Evolutionary conservation across 2,888 invertebrate species (phyloP), one percentile per base, ranked within the genome.

Genomic region (Cistogaster globosa): DNA sequence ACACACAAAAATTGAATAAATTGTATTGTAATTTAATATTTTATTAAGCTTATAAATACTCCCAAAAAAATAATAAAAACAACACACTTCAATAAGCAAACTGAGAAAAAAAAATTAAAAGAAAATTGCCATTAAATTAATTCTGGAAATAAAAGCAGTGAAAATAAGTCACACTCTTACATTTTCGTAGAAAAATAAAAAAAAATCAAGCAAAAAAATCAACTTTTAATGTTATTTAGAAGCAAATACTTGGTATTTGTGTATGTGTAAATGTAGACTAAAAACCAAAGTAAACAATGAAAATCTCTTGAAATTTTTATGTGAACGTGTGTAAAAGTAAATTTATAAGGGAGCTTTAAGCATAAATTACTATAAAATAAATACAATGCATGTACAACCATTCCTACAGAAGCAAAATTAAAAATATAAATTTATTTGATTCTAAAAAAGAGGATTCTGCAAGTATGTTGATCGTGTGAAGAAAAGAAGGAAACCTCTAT

Each of bases 31-130:
- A 84, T 86, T 80, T 87, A 67, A 82, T 84, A 86, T 87, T 87
- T 87, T 87, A 87, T 88, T 86, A 75, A 55, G 86, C 83, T 83
- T 86, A 87, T 88, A 87, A 86, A 88, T 86, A 87, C 84, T n/a
- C n/a, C 77, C 20, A 36, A 32, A 57, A 55, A 57, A 51, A 7
- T 4, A 60, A 12, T n/a, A 65, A 77, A 84, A 84, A 84, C 67
- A 82, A 76, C 72, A 75, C 72, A 82, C 75, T 72, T 78, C 78
- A 84, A 67, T 79, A 84, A 76, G 72, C 72, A 79, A 84, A 80
- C 69, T 63, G 55, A 75, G 42, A n/a, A 72, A 63, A 72, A 77
- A 62, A n/a, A n/a, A n/a, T n/a, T 32, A 69, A 79, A 77, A 77
- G 65, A 74, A 80, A 83, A 86, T 77, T 80, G 86, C 76, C 86